These are phyloP conservation scores for Diceros bicornis DNA, from an alignment of 2,797 vertebrate genomes.

Conservation along the genomic window DNA sequence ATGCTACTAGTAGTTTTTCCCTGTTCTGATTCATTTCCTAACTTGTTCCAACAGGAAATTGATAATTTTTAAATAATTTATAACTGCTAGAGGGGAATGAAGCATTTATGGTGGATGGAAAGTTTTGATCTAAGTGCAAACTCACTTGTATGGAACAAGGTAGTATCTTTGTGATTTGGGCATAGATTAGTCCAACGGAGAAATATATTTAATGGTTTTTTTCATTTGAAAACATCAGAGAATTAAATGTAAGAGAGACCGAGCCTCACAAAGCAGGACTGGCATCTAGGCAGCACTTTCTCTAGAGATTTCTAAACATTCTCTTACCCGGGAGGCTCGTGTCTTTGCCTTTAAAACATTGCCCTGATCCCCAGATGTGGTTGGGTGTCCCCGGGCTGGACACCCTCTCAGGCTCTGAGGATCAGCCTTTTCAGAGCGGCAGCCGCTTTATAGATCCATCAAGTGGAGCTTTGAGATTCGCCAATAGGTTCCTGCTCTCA, in stretches of 20 bases:
- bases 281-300: fast-evolving
- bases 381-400: not conserved
- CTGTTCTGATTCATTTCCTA: not conserved
- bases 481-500: not conserved
- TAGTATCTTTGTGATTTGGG: not conserved
- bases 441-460: not conserved
- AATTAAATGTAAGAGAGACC: not conserved
- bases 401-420: not conserved
- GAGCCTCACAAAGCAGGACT: not conserved
- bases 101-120: not conserved
- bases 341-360: not conserved
- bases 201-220: not conserved
- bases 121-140: not conserved
- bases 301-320: not conserved
- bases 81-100: conserved; percentile 4
- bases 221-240: not conserved
- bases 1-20: not conserved
- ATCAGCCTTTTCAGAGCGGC: not conserved
- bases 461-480: not conserved
- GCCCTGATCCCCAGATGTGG: not conserved
- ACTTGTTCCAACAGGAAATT: conserved; percentile 37
- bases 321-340: not conserved
- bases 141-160: not conserved
- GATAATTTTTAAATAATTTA: conserved; percentile 29
- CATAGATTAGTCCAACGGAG: not conserved